phyloP scores from a whole-genome alignment of 2,888 invertebrate genomes.

The Serrognathus titanus region DNA sequence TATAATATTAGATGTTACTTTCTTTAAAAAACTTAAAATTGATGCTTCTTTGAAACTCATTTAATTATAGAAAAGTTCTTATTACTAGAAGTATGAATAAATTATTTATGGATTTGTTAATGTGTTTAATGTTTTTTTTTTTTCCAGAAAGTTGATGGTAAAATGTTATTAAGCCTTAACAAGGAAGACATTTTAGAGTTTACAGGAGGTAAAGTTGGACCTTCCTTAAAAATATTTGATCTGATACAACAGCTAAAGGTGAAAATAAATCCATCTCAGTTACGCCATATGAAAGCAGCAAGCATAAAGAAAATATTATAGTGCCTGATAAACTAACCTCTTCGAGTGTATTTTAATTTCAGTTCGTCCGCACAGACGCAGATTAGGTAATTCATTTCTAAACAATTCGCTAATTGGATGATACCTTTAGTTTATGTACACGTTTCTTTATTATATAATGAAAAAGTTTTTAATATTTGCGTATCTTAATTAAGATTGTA shows the following conservation, averaged over 20 bases:
- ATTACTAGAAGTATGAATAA: not conserved
- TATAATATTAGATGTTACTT: not conserved
- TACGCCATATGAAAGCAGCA: slow-evolving; percentile 60
- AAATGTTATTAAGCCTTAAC: slow-evolving; percentile 71
- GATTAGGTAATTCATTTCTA: no score
- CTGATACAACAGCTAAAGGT: slow-evolving; percentile 87
- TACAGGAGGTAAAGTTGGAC: slow-evolving; percentile 91
- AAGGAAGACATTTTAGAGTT: slow-evolving; percentile 89
- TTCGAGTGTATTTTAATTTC: no score
- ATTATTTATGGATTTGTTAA: slow-evolving; percentile 1
- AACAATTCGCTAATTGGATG: no score
- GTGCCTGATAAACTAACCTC: slow-evolving; percentile 42
- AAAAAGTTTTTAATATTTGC: no score
- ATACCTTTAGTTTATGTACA: no score
- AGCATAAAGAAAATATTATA: slow-evolving; percentile 65
- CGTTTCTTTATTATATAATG: no score
- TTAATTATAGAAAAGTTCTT: no score
- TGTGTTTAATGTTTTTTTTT: slow-evolving; percentile 7
- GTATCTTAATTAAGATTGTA: no score
- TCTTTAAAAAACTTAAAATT: not conserved
- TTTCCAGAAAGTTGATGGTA: slow-evolving; percentile 74
- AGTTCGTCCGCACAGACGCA: no score
- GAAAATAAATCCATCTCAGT: slow-evolving; percentile 74
- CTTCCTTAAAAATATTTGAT: slow-evolving; percentile 89
- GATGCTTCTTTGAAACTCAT: no score